phyloP scores from a whole-genome alignment of 2,888 invertebrate species.

The Imbricaverruca yamaguchii region DNA sequence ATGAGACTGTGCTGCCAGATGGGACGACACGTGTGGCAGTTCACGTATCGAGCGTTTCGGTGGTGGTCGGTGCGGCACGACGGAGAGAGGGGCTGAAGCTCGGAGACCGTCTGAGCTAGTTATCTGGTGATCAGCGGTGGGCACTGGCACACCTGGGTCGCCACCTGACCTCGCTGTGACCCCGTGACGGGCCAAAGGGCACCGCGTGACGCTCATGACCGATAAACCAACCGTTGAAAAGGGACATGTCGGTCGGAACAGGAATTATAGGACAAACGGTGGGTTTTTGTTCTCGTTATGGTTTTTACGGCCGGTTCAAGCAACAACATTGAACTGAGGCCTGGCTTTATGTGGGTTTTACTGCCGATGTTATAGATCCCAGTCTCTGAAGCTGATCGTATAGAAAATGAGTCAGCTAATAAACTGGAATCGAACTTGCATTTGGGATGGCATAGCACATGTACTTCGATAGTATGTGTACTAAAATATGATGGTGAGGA shows the following conservation, averaged over 20 bases:
- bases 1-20: too few species aligned
- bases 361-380: neutral
- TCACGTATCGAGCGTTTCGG: too few species aligned
- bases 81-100: too few species aligned
- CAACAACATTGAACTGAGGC: neutral
- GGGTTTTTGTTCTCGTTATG: neutral
- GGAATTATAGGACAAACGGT: neutral
- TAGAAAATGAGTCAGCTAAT: constrained; percentile 7
- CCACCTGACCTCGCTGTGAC: neutral
- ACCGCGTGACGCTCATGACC: neutral
- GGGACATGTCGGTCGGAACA: neutral
- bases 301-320: neutral
- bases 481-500: too few species aligned
- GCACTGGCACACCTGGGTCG: too few species aligned
- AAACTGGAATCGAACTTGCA: neutral
- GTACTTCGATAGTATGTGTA: too few species aligned
- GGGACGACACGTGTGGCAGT: too few species aligned
- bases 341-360: neutral
- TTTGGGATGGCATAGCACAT: too few species aligned
- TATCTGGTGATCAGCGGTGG: too few species aligned
- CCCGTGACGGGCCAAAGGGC: neutral
- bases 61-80: too few species aligned
- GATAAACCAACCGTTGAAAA: neutral
- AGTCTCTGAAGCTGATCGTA: neutral
- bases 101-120: too few species aligned